A percentile compares a stretch with the other conserved stretches of the same genome.
These are phyloP conservation scores for Aleiodes alternator DNA, from an alignment of 2,888 invertebrate species.

Conservation along the genomic window DNA sequence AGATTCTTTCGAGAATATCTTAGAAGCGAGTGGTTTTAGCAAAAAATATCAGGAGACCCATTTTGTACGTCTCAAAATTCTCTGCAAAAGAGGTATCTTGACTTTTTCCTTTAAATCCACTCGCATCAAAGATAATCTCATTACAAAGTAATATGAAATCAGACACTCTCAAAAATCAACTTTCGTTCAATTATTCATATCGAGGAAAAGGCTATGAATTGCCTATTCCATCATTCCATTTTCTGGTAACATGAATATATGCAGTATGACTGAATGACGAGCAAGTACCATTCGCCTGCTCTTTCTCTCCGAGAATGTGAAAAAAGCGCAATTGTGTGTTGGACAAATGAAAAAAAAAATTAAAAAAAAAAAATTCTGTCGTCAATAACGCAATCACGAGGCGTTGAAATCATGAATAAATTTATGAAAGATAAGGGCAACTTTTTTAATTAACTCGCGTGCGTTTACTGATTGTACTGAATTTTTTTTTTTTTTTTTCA, in stretches of 20 bases:
- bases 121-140: too few species aligned
- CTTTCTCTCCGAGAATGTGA: neutral
- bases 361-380: neutral
- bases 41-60: too few species aligned
- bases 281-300: neutral
- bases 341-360: conserved; percentile 2
- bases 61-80: too few species aligned
- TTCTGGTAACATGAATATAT: neutral
- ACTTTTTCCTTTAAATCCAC: too few species aligned
- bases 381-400: neutral
- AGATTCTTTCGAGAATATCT: too few species aligned
- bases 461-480: conserved; percentile 5
- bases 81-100: too few species aligned
- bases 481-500: neutral
- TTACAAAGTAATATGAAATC: too few species aligned
- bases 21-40: too few species aligned
- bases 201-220: too few species aligned
- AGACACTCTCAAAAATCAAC: too few species aligned
- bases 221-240: neutral
- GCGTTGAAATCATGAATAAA: conserved; percentile 9
- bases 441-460: conserved; percentile 30
- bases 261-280: neutral
- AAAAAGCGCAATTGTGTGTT: conserved; percentile 4
- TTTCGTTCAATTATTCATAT: too few species aligned
- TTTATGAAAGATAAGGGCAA: conserved; percentile 13